Conservation (phyloP, 92 coral and sea anemone species). For the Zoanthus gigantus region DNA sequence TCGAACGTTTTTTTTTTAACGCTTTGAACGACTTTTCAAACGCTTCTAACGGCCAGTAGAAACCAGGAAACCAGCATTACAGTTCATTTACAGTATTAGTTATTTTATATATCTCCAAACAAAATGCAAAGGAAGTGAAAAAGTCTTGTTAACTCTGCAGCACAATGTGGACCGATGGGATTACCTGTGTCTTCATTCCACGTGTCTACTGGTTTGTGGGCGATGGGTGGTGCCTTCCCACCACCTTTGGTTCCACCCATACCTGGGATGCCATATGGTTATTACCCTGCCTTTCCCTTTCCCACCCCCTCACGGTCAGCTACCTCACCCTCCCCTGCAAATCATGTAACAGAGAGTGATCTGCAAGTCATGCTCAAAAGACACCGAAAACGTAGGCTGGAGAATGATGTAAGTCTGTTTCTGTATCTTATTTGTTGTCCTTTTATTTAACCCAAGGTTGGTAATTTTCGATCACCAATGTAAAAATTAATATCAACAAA, state of each 20-base stretch:
- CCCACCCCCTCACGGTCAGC: constrained; percentile 68
- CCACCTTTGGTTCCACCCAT: constrained; percentile 70
- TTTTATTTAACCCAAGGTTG: no score
- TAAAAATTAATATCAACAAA: no score
- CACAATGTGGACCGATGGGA: constrained; percentile 54
- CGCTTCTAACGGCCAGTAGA: no score
- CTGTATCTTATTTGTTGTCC: no score
- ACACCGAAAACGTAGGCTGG: constrained; percentile 82
- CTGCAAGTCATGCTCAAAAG: constrained; percentile 81
- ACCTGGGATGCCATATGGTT: constrained; percentile 80
- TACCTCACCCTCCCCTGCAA: constrained; percentile 61
- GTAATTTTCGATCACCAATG: no score
- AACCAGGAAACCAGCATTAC: no score
- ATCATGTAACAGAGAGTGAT: constrained; percentile 84
- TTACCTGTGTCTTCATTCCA: constrained; percentile 67
- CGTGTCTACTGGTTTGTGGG: constrained; percentile 64
- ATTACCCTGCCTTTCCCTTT: constrained; percentile 74
- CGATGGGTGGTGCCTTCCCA: constrained; percentile 46
- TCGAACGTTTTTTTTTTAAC: no score
- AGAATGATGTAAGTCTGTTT: constrained; percentile 73
- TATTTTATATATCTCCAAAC: no score
- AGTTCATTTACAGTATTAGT: no score
- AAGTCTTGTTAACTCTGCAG: background rate
- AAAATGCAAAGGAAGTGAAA: no score
- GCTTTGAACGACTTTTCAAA: no score